Evolutionary conservation across 2,888 invertebrate genomes (phyloP).

Genomic region (Euclidia mi): DNA sequence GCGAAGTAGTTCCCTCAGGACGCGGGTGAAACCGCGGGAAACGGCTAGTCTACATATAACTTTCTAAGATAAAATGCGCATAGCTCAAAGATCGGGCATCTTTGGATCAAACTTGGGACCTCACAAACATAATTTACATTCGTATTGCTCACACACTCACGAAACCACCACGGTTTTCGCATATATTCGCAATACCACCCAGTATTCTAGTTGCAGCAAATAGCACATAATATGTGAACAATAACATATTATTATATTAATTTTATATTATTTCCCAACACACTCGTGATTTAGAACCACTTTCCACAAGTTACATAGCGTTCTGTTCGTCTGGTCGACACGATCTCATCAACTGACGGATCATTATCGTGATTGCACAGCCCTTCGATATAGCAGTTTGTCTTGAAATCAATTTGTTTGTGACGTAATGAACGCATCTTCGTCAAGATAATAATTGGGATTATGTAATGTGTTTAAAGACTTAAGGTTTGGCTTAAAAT

Average conservation of each 20-base stretch:
- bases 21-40: too few relatives aligned
- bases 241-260: constrained; percentile 5
- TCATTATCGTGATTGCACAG: constrained; percentile 11
- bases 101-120: too few relatives aligned
- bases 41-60: too few relatives aligned
- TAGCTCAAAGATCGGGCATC: too few relatives aligned
- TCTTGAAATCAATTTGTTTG: background rate
- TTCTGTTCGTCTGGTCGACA: constrained; percentile 37
- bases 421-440: background rate
- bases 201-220: constrained; percentile 4
- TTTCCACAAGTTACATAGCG: constrained; percentile 51
- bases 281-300: constrained; percentile 48
- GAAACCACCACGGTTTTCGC: too few relatives aligned
- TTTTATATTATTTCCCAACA: background rate
- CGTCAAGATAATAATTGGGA: background rate
- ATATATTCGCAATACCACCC: too few relatives aligned
- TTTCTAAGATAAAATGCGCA: too few relatives aligned
- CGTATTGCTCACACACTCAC: too few relatives aligned
- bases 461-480: too few relatives aligned
- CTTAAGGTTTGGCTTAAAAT: too few relatives aligned
- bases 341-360: constrained; percentile 20
- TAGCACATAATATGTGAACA: constrained; percentile 2
- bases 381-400: background rate
- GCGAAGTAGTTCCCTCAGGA: too few relatives aligned
- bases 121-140: too few relatives aligned